phyloP scores from a whole-genome alignment of 2,113 vertebrate genomes.

The Eubucco bourcierii region DNA sequence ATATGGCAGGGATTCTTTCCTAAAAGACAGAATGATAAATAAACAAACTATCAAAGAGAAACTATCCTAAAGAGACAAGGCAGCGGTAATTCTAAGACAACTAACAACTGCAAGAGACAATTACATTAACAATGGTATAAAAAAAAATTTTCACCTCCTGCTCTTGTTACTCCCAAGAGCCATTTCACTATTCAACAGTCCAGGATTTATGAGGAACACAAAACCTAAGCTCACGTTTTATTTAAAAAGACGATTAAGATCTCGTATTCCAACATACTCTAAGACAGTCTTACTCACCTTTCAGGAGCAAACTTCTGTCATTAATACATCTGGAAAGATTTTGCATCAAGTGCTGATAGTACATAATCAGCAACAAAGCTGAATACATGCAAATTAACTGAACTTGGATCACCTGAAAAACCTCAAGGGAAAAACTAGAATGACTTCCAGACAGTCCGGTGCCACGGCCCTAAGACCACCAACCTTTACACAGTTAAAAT shows the following conservation, averaged over 20 bases:
- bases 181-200: not conserved
- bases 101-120: not conserved
- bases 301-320: not conserved
- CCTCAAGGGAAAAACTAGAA: not conserved
- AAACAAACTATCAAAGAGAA: not conserved
- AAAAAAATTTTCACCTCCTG: too few species aligned
- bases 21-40: not conserved
- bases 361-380: not conserved
- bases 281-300: not conserved
- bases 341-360: not conserved
- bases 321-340: not conserved
- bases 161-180: not conserved
- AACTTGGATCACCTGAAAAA: not conserved
- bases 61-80: not conserved
- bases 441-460: not conserved
- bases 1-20: not conserved
- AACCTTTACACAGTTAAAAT: not conserved
- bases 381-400: not conserved
- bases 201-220: not conserved
- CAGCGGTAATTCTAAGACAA: not conserved
- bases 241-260: not conserved
- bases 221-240: not conserved
- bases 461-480: not conserved
- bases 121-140: too few species aligned
- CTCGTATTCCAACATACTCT: not conserved